Evolutionary conservation across 30 jellyfish, hydroid and myxozoan species (phyloP), one percentile per base, ranked within the genome.

Genomic region (Aurelia coerulea): DNA sequence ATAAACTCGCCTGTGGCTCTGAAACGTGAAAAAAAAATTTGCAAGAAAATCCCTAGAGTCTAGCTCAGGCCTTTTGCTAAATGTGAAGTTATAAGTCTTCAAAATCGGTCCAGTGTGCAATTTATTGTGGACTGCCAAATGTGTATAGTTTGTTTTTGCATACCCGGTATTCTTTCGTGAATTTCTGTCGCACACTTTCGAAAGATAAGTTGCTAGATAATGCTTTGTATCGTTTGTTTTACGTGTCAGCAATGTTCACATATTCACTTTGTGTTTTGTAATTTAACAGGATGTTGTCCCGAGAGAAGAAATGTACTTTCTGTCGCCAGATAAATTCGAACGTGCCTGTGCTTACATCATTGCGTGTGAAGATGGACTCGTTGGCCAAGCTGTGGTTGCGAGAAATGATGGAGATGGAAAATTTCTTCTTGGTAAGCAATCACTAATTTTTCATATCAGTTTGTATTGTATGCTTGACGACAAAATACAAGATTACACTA

Each of bases 311-410:
- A 88, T 81, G 89, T 94, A 94, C 62, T 53, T 88, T 67, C 88
- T 90, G 16, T 74, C 97, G 6, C 67, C 86, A 4, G 93, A 83
- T 54, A 82, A 85, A 39, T 94, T 74, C 53, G 96, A 94, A 66
- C 83, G 79, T 6, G 96, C 70, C 51, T 79, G 94, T 35, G 83
- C 90, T 18, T 84, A 79, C 70, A 89, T 94, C 13, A 74, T 78
- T 23, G 91, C 92, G 8, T 82, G 97, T 81, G 97, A 88, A 64
- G 94, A 94, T 60, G 92, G 97, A 16, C 90, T 94, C 79, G 89
- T 94, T 74, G 99, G 99, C 0, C 99, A 94, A 79, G 97, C 99
- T 12, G 95, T 94, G 12, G 96, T 94, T 34, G 94, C 96, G 10
- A 63, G 99, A 39, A 90, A 88, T 78, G 90, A 94, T 84, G 88